phyloP scores from a whole-genome alignment of 2,888 invertebrate species.

The Entomobrya proxima region DNA sequence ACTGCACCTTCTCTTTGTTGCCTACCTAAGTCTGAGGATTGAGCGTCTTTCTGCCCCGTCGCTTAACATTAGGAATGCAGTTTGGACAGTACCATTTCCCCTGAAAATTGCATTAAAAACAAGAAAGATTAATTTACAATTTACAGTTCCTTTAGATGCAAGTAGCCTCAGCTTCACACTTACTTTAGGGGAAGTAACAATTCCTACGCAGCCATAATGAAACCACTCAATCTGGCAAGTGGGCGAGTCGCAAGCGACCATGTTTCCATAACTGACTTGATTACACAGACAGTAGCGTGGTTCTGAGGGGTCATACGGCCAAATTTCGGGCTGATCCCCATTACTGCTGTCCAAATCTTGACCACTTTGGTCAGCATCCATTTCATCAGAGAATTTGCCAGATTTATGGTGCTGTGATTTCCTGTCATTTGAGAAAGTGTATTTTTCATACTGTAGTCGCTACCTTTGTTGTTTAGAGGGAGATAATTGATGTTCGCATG shows the following conservation, averaged over 20 bases:
- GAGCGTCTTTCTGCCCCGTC: constrained; percentile 81
- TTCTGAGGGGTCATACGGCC: constrained; percentile 82
- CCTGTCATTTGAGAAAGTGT: not conserved
- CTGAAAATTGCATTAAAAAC: not conserved
- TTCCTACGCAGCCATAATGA: constrained; percentile 98
- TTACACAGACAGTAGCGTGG: constrained; percentile 97
- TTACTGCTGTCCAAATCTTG: constrained; percentile 47
- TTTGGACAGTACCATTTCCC: constrained; percentile 99
- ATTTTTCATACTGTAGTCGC: not conserved
- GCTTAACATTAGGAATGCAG: constrained; percentile 91
- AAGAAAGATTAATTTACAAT: not conserved
- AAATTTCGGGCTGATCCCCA: constrained; percentile 52
- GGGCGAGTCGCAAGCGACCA: constrained; percentile 99
- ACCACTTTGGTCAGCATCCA: constrained; percentile 26
- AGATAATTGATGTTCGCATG: not conserved
- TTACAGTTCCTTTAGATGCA: not conserved
- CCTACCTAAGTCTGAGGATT: constrained; percentile 37
- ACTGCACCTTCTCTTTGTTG: not conserved
- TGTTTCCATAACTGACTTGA: constrained; percentile 87
- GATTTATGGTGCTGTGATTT: constrained; percentile 55
- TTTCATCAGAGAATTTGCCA: constrained; percentile 46
- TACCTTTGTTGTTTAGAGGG: too few species aligned
- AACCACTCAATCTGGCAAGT: constrained; percentile 99
- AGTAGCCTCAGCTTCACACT: not conserved
- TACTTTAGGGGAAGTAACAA: constrained; percentile 92